Evolutionary conservation across 2,113 vertebrate genomes (phyloP), one percentile per base, ranked within the genome.

Genomic region (Isichthys henryi): DNA sequence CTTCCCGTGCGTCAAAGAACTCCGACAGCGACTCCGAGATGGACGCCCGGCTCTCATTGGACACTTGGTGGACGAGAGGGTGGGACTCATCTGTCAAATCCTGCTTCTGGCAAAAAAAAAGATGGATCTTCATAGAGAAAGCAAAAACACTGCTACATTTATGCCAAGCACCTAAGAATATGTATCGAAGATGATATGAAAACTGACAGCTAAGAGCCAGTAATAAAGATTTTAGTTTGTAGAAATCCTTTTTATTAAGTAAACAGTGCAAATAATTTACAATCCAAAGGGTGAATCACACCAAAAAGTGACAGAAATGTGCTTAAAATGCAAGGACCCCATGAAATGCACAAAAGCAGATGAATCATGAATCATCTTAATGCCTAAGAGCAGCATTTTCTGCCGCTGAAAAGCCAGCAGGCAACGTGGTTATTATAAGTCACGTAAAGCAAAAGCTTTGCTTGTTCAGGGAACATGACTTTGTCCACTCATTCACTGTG

Each of bases 1-100:
- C 97, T 93, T 99, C 98, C 91, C 99, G 98, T 13, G 98, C 98
- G 89, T 99, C 98, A 91, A 98, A 99, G 93, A 99, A 99, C 94
- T 99, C 98, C 0, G 97, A 97, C 86, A 99, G 94, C 31, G 98
- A 99, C 93, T 99, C 98, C 4, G 97, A 95, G 46, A 99, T 95
- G 52, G 98, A 99, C 1, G 97, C 94, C 74, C 97, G 95, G 92
- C 98, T 99, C 94, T 99, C 98, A 56, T 97, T 98, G 93, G 98
- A 99, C 5, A 95, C 93, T 92, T 99, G 98, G 92, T 99, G 98
- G 52, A 98, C 96, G 5, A 99, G 95, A 82, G 95, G 93, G 89
- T 93, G 96, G 92, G 93, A 95, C 92, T 96, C 96, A 84, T 97
- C 96, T 87, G 92, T 91, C 2, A 96, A 96, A 88, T 95, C 96